These are phyloP conservation scores for Melanotaenia duboulayi DNA, from an alignment of 2,113 vertebrate genomes.

Conservation along the genomic window DNA sequence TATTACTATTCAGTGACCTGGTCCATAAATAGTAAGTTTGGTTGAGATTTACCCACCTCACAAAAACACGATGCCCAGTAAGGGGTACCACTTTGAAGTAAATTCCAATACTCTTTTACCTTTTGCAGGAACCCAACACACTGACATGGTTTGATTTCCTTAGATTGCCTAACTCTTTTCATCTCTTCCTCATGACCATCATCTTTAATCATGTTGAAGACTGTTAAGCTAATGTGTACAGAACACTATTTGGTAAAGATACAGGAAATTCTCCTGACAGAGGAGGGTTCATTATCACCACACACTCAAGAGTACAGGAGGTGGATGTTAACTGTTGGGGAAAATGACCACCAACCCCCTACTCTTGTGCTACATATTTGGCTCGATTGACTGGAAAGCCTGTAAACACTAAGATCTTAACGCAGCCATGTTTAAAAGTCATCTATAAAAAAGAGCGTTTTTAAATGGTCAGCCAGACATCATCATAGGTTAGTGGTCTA, in stretches of 20 bases:
- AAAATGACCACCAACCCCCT: not conserved
- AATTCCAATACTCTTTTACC: not conserved
- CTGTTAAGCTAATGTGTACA: not conserved
- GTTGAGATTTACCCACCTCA: not conserved
- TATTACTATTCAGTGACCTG: not conserved
- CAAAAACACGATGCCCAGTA: not conserved
- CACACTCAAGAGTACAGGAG: conserved; percentile 17
- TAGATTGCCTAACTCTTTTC: not conserved
- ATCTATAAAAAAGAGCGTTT: not conserved
- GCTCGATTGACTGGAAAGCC: conserved; percentile 2
- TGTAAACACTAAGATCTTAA: conserved; percentile 6
- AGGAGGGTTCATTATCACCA: conserved; percentile 10
- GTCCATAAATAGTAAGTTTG: not conserved
- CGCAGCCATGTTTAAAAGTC: not conserved
- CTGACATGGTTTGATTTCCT: not conserved
- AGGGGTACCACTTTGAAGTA: not conserved
- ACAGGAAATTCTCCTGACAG: conserved; percentile 20
- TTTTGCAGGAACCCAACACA: not conserved
- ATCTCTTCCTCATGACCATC: not conserved
- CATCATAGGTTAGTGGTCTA: not conserved
- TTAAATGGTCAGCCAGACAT: not conserved
- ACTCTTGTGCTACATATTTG: not conserved
- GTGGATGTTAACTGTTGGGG: conserved; percentile 27
- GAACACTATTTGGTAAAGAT: not conserved
- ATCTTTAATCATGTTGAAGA: conserved; percentile 3